Percentiles rank a stretch among this genome's conserved stretches.
phyloP scores from a whole-genome alignment of 2,113 vertebrate species.

The Entelurus aequoreus region DNA sequence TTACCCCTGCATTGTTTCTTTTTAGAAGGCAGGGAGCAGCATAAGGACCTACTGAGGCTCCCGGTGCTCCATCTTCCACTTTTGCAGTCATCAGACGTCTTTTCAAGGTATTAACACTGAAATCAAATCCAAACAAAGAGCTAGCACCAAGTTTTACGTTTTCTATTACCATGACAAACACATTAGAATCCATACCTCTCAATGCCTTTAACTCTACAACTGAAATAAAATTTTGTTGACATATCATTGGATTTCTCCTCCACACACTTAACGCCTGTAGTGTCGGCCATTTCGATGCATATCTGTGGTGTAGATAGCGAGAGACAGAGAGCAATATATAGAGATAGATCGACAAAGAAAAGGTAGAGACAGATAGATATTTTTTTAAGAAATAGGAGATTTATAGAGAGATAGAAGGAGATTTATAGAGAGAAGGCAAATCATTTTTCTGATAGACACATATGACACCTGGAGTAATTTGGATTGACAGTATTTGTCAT shows the following conservation, averaged over 20 bases:
- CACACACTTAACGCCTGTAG: conserved; percentile 6
- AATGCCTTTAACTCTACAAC: conserved; percentile 12
- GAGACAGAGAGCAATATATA: neutral
- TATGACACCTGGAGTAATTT: neutral
- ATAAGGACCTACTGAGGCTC: neutral
- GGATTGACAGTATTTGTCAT: neutral
- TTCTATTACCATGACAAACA: neutral
- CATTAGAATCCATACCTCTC: conserved; percentile 30
- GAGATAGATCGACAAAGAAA: neutral
- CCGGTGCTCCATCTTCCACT: neutral
- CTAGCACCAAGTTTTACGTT: no score
- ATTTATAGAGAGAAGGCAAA: no score
- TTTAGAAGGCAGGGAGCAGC: neutral
- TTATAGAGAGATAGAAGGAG: no score
- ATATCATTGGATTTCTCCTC: conserved; percentile 1
- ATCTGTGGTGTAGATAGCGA: conserved; percentile 21
- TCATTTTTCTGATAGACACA: neutral
- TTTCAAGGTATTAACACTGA: conserved; percentile 27
- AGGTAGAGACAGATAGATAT: neutral
- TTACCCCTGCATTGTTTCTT: no score
- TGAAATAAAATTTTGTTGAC: neutral
- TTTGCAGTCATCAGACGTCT: conserved; percentile 6
- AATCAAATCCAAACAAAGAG: conserved; percentile 5
- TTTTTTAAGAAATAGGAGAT: no score
- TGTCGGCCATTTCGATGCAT: conserved; percentile 32